Conservation (phyloP, 2,888 invertebrate genomes). For the Leptothorax acervorum region DNA sequence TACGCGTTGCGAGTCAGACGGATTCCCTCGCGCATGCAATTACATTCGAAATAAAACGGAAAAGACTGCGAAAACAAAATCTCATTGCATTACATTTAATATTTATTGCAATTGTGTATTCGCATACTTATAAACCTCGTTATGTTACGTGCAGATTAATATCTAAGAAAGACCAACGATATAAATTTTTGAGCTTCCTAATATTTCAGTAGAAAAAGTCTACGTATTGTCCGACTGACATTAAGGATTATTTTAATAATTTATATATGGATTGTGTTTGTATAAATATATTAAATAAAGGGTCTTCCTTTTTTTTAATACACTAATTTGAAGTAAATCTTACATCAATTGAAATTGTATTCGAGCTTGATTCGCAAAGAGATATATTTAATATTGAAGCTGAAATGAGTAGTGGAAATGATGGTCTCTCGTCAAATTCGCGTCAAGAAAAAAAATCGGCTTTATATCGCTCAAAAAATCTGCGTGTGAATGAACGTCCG, state of each 20-base stretch:
- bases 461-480: slow-evolving; percentile 17
- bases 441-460: background rate
- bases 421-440: too few relatives aligned
- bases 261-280: background rate
- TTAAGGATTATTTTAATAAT: background rate
- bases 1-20: background rate
- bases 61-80: background rate
- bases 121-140: background rate
- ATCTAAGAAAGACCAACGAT: background rate
- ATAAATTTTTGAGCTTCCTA: background rate
- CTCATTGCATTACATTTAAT: background rate
- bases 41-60: background rate
- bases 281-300: background rate
- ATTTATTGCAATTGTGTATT: background rate
- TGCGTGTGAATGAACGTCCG: slow-evolving; percentile 13
- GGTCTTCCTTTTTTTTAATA: background rate
- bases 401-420: background rate
- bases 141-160: background rate
- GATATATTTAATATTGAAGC: background rate
- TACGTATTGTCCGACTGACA: background rate
- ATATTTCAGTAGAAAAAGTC: slow-evolving; percentile 20
- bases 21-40: background rate
- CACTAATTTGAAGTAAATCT: background rate
- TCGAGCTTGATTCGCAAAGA: background rate
- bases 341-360: background rate